Percentiles rank a stretch among this genome's conserved stretches.
These are phyloP conservation scores for Spodoptera exigua DNA, from an alignment of 2,888 invertebrate species.

Conservation along the genomic window DNA sequence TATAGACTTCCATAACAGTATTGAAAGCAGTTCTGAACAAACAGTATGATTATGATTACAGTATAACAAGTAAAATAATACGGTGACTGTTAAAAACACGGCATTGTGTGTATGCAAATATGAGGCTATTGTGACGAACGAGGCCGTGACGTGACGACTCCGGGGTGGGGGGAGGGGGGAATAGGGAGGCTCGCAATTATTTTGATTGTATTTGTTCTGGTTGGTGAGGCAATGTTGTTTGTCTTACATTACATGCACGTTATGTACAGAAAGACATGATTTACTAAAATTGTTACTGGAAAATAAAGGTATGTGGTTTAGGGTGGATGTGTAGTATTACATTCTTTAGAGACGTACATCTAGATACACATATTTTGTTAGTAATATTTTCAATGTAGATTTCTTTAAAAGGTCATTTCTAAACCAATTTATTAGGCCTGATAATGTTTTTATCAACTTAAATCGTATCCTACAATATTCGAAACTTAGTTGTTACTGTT, in stretches of 20 bases:
- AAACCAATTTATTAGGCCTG: too few species aligned
- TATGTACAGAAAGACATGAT: not conserved
- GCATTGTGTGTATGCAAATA: slow-evolving; percentile 57
- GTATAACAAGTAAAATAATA: slow-evolving; percentile 31
- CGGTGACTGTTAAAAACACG: slow-evolving; percentile 37
- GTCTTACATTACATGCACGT: not conserved
- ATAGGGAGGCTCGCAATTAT: slow-evolving; percentile 18
- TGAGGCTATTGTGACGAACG: slow-evolving; percentile 37
- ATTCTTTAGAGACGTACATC: too few species aligned
- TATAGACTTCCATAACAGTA: not conserved
- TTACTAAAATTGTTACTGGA: too few species aligned
- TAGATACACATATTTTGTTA: too few species aligned
- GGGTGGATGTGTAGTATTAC: too few species aligned
- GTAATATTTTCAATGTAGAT: too few species aligned
- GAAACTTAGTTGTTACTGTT: not conserved
- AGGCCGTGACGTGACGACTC: slow-evolving; percentile 18
- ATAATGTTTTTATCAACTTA: too few species aligned
- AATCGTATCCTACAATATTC: too few species aligned
- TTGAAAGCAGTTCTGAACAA: slow-evolving; percentile 19
- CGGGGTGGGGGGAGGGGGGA: slow-evolving; percentile 8
- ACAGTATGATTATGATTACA: slow-evolving; percentile 9
- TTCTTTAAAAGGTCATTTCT: too few species aligned
- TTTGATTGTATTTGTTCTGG: slow-evolving; percentile 57
- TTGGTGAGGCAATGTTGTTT: not conserved
- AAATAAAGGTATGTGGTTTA: too few species aligned